These are phyloP conservation scores for Periophthalmodon schlosseri DNA, from an alignment of 2,113 vertebrate genomes.

Conservation along the genomic window DNA sequence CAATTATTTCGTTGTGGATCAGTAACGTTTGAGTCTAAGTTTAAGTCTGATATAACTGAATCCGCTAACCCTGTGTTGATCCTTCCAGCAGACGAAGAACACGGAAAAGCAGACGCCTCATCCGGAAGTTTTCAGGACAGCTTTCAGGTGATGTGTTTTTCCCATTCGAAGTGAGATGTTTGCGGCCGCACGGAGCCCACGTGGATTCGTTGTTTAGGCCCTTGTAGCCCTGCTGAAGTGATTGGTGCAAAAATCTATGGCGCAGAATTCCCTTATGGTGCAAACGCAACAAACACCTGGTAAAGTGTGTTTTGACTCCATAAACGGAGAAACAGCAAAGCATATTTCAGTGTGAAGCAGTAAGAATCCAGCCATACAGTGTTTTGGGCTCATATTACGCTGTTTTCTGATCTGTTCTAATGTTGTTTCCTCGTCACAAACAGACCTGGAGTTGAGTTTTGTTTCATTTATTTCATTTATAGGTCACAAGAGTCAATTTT, in stretches of 20 bases:
- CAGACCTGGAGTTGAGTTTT: too few species aligned
- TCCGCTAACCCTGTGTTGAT: constrained; percentile 36
- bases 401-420: too few species aligned
- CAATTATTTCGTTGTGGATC: too few species aligned
- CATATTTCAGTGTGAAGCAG: not conserved
- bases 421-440: too few species aligned
- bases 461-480: too few species aligned
- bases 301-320: constrained; percentile 28
- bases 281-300: constrained; percentile 48
- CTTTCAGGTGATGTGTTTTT: constrained; percentile 79
- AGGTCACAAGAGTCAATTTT: too few species aligned
- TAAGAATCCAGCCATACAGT: not conserved
- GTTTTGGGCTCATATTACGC: not conserved
- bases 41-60: constrained; percentile 7
- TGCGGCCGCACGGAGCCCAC: constrained; percentile 5
- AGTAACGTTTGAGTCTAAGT: too few species aligned
- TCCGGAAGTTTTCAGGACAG: constrained; percentile 86
- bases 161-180: not conserved
- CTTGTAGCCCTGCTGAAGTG: not conserved
- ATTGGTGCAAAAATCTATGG: not conserved
- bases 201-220: constrained; percentile 1
- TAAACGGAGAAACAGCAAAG: constrained; percentile 28
- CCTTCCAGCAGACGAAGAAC: constrained; percentile 86
- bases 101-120: constrained; percentile 85
- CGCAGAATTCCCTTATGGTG: constrained; percentile 21